Evolutionary conservation across 2,797 vertebrate species (phyloP).

Genomic region (Crocodylus rhombifer): DNA sequence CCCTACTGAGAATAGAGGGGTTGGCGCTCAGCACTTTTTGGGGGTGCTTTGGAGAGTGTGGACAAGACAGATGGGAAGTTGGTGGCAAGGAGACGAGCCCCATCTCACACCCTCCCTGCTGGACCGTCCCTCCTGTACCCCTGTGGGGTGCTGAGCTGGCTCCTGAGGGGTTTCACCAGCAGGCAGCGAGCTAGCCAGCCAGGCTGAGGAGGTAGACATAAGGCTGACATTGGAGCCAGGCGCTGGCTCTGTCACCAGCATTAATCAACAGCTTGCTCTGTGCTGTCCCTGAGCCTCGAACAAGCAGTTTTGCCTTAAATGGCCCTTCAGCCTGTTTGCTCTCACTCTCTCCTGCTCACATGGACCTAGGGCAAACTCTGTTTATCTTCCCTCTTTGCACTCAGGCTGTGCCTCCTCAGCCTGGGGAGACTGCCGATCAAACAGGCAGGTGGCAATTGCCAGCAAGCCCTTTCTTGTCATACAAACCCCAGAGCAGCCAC

Average conservation of each 20-base stretch:
- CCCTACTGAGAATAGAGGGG: too few relatives aligned
- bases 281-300: not conserved
- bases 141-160: not conserved
- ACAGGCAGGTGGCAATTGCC: not conserved
- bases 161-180: not conserved
- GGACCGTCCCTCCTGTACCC: not conserved
- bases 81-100: too few relatives aligned
- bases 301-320: not conserved
- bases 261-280: not conserved
- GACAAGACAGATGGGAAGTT: too few relatives aligned
- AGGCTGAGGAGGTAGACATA: not conserved
- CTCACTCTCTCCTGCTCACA: accelerated
- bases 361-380: not conserved
- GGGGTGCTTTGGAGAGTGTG: too few relatives aligned
- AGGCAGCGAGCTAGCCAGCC: not conserved
- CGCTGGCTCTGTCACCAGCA: constrained; percentile 3
- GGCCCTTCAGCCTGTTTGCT: not conserved
- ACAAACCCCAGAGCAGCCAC: too few relatives aligned
- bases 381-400: not conserved
- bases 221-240: not conserved
- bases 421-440: accelerated
- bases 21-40: too few relatives aligned
- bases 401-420: accelerated
- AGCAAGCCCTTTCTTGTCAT: not conserved
- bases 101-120: not conserved